phyloP scores from a whole-genome alignment of 2,888 invertebrate species.

The Muschampia plurimacula region DNA sequence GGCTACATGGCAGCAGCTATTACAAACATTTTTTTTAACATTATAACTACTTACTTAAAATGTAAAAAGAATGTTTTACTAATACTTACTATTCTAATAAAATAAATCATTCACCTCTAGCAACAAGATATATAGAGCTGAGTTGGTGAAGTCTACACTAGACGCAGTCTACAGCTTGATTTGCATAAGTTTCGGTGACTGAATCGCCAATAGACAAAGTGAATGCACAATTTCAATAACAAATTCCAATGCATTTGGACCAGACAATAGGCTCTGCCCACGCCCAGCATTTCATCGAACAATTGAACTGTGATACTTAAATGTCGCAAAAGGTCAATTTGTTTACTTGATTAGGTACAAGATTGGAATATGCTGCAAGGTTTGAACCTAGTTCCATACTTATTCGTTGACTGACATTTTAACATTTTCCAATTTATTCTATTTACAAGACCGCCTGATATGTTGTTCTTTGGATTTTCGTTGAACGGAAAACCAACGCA shows the following conservation, averaged over 20 bases:
- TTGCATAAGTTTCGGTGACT: neutral
- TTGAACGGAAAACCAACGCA: too few species aligned
- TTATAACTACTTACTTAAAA: too few species aligned
- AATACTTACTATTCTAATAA: too few species aligned
- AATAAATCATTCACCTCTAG: too few species aligned
- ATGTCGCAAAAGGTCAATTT: slow-evolving; percentile 27
- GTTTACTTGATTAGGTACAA: slow-evolving; percentile 3
- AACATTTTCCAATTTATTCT: neutral
- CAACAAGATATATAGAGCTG: too few species aligned
- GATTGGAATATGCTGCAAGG: slow-evolving; percentile 2
- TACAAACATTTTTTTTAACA: neutral
- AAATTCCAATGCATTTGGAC: slow-evolving; percentile 12
- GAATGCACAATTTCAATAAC: slow-evolving; percentile 9
- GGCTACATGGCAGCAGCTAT: neutral
- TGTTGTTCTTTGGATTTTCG: too few species aligned
- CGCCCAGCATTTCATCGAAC: slow-evolving; percentile 25
- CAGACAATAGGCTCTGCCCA: slow-evolving; percentile 13
- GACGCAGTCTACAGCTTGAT: neutral
- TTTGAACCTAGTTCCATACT: slow-evolving; percentile 2
- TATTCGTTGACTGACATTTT: slow-evolving; percentile 6
- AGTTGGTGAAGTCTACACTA: neutral
- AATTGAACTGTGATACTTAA: slow-evolving; percentile 19
- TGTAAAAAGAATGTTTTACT: too few species aligned
- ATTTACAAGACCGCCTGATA: too few species aligned
- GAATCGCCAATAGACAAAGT: neutral